Percentiles rank a stretch among this genome's conserved stretches.
Evolutionary conservation across 2,113 vertebrate species (phyloP).

Genomic region (Barbus barbus): DNA sequence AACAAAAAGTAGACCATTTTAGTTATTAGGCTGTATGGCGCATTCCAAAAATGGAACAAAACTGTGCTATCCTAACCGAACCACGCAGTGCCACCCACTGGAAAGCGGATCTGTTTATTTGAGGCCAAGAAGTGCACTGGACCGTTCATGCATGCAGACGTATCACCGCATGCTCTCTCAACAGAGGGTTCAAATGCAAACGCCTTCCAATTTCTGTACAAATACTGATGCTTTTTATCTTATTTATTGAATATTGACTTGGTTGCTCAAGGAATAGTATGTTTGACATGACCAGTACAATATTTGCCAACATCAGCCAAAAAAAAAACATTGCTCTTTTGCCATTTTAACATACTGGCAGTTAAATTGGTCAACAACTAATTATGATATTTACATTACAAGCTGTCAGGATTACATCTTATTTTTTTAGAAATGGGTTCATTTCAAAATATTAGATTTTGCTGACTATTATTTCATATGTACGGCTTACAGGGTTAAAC

Average conservation of each 20-base stretch:
- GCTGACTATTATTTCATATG: neutral
- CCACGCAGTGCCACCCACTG: neutral
- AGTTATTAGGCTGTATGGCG: neutral
- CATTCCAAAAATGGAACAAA: neutral
- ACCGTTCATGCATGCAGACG: neutral
- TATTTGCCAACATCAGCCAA: neutral
- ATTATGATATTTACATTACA: neutral
- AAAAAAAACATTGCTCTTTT: neutral
- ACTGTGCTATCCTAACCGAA: neutral
- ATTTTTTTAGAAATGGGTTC: neutral
- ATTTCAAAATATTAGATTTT: neutral
- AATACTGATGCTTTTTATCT: neutral
- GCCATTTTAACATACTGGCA: neutral
- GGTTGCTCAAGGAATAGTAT: neutral
- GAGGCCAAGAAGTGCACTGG: neutral
- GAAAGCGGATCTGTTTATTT: neutral
- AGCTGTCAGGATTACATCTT: neutral
- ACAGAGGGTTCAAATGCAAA: neutral
- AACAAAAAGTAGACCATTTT: neutral
- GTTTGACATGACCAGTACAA: neutral
- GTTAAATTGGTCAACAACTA: neutral
- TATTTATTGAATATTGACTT: conserved; percentile 3
- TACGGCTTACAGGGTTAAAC: neutral
- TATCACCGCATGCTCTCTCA: neutral
- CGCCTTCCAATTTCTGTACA: neutral